phyloP scores from a whole-genome alignment of 2,113 vertebrate genomes.

The Cinclus mexicanus region DNA sequence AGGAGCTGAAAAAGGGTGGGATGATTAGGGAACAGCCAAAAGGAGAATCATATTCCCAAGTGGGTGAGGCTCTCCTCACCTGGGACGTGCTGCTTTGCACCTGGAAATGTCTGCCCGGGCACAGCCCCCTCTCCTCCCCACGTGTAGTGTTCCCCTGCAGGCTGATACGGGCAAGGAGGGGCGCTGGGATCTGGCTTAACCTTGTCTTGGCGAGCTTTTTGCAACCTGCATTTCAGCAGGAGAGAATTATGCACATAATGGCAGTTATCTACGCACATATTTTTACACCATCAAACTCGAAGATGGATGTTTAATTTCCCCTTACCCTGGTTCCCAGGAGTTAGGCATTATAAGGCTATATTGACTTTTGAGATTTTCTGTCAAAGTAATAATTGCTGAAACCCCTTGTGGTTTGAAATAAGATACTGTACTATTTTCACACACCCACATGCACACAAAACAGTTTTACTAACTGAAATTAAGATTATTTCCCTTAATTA shows the following conservation, averaged over 20 bases:
- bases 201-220: background rate
- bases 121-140: background rate
- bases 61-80: constrained; percentile 19
- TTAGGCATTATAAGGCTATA: background rate
- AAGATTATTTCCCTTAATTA: constrained; percentile 7
- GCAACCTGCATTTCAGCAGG: background rate
- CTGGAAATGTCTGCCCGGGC: background rate
- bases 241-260: background rate
- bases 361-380: constrained; percentile 21
- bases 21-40: background rate
- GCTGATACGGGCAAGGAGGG: background rate
- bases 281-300: constrained; percentile 5
- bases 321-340: background rate
- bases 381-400: constrained; percentile 36
- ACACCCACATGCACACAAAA: constrained; percentile 28
- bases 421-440: constrained; percentile 41
- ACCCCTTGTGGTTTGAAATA: constrained; percentile 44
- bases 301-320: constrained; percentile 3
- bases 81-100: constrained; percentile 49
- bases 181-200: background rate
- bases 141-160: background rate
- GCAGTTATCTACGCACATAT: background rate
- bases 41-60: background rate
- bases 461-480: constrained; percentile 26
- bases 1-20: background rate